Conservation (phyloP, 2,113 vertebrate species). For the Ceuthmochares aereus region DNA sequence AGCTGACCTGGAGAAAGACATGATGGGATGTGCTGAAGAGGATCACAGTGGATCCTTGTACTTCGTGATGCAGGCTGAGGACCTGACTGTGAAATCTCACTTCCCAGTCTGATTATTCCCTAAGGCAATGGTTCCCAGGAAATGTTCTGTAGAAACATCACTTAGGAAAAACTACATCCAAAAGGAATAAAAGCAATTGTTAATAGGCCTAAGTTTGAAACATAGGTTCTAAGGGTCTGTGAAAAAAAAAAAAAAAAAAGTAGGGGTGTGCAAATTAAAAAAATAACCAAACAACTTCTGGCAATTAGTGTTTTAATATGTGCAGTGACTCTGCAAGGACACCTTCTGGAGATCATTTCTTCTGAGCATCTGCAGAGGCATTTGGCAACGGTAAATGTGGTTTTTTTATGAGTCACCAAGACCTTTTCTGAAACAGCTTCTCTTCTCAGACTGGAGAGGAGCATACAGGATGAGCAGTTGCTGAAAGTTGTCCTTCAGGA, state of each 20-base stretch:
- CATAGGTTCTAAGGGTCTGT: neutral
- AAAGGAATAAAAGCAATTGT: neutral
- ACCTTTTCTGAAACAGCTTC: neutral
- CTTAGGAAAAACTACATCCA: neutral
- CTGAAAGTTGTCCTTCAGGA: neutral
- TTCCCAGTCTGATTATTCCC: neutral
- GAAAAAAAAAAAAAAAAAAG: neutral
- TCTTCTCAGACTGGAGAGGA: neutral
- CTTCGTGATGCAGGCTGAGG: neutral
- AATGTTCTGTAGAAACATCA: neutral
- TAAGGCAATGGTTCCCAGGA: neutral
- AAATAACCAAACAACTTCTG: neutral
- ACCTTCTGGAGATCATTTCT: neutral
- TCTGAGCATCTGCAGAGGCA: neutral
- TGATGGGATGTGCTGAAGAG: neutral
- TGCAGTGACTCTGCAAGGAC: neutral
- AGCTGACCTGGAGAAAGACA: neutral
- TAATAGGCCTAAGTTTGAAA: neutral
- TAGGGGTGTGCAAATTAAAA: neutral
- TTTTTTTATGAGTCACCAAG: neutral
- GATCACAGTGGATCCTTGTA: neutral
- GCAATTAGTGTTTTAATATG: neutral
- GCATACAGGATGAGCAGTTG: fast-evolving
- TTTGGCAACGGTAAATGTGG: neutral
- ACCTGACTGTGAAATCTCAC: neutral